These are phyloP conservation scores for Hyles vespertilio DNA, from an alignment of 1,140 invertebrate genomes.

Conservation along the genomic window DNA sequence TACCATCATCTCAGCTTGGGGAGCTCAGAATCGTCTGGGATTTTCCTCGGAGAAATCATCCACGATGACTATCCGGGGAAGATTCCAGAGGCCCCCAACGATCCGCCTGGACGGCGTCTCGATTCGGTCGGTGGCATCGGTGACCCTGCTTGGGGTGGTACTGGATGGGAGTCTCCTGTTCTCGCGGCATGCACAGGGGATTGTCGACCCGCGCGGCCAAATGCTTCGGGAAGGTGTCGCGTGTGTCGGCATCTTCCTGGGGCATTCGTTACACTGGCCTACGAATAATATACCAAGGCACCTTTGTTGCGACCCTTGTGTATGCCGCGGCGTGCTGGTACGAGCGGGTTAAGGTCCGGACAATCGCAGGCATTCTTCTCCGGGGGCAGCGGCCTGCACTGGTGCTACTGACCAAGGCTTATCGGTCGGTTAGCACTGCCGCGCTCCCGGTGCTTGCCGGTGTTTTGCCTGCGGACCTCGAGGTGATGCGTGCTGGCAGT, in stretches of 20 bases:
- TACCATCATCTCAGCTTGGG: too few species aligned
- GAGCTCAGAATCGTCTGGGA: too few species aligned
- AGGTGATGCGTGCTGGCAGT: slow-evolving; percentile 42
- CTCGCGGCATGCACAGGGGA: too few species aligned
- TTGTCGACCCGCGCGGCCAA: too few species aligned
- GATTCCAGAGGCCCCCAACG: too few species aligned
- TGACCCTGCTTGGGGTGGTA: too few species aligned
- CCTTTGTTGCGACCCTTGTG: not conserved
- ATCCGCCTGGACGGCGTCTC: too few species aligned
- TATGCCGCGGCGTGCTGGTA: slow-evolving; percentile 7
- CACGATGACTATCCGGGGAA: too few species aligned
- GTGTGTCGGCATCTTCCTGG: slow-evolving; percentile 12
- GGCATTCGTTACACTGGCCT: slow-evolving; percentile 12
- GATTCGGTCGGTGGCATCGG: too few species aligned
- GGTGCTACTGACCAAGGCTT: slow-evolving; percentile 22
- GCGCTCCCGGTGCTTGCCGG: slow-evolving; percentile 35
- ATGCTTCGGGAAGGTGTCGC: too few species aligned
- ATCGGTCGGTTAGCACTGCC: slow-evolving; percentile 24
- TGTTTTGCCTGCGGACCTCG: slow-evolving; percentile 34
- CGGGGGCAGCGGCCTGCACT: slow-evolving; percentile 24
- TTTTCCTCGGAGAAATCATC: too few species aligned
- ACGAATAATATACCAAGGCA: slow-evolving; percentile 4
- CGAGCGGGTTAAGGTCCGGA: not conserved
- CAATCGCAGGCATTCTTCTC: slow-evolving; percentile 11
- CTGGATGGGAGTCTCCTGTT: too few species aligned